Percentiles rank a stretch among this genome's conserved stretches.
These are phyloP conservation scores for Cetoscarus ocellatus DNA, from an alignment of 2,797 vertebrate species.

Conservation along the genomic window DNA sequence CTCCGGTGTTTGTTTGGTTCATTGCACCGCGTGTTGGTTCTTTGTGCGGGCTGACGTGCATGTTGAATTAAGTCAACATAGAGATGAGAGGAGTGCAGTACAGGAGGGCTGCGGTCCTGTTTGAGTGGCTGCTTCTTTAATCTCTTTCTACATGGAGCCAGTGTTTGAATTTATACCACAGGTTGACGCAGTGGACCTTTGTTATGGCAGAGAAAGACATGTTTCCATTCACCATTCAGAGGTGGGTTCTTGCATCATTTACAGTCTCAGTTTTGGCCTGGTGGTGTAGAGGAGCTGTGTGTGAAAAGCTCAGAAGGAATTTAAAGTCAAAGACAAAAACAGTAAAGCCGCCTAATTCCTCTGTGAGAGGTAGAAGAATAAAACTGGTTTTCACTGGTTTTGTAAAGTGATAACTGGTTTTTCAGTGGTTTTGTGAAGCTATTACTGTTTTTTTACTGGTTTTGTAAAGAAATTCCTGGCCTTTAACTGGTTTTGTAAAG, in stretches of 20 bases:
- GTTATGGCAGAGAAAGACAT: background rate
- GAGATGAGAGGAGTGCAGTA: slow-evolving; percentile 50
- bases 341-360: too few species aligned
- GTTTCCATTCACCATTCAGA: slow-evolving; percentile 4
- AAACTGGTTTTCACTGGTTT: too few species aligned
- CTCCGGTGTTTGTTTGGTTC: slow-evolving; percentile 74
- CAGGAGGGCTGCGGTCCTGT: slow-evolving; percentile 31
- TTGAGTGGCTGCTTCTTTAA: slow-evolving; percentile 49
- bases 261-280: background rate
- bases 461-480: too few species aligned
- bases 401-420: too few species aligned
- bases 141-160: slow-evolving; percentile 47
- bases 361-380: too few species aligned
- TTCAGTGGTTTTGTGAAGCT: too few species aligned
- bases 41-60: slow-evolving; percentile 53
- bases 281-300: slow-evolving; percentile 5
- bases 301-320: too few species aligned
- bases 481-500: too few species aligned
- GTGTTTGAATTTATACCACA: slow-evolving; percentile 22
- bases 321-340: too few species aligned
- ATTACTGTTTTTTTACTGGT: too few species aligned
- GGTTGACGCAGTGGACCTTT: slow-evolving; percentile 29
- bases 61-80: slow-evolving; percentile 71
- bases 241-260: background rate
- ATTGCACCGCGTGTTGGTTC: slow-evolving; percentile 51